Evolutionary conservation across 2,888 invertebrate species (phyloP).

Genomic region (Hydroisotoma schaefferi): DNA sequence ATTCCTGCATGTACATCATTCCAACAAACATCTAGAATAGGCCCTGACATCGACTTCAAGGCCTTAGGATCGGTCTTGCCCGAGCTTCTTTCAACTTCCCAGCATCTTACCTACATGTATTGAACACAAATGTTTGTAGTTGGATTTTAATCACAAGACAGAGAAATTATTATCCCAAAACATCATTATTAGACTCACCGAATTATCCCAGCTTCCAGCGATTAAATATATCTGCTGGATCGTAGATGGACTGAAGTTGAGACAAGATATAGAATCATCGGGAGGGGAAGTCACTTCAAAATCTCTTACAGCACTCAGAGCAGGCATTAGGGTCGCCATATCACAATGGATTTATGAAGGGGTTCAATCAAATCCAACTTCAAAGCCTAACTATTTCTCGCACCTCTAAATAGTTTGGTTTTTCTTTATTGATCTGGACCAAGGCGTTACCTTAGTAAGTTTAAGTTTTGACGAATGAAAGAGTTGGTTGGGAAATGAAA

Average conservation of each 20-base stretch:
- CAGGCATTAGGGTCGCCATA: slow-evolving; percentile 64
- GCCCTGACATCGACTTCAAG: slow-evolving; percentile 87
- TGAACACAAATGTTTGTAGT: too few relatives aligned
- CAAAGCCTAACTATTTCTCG: too few relatives aligned
- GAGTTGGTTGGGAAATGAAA: too few relatives aligned
- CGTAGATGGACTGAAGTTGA: slow-evolving; percentile 88
- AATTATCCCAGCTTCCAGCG: slow-evolving; percentile 92
- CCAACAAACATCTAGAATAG: slow-evolving; percentile 80
- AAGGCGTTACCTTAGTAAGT: too few relatives aligned
- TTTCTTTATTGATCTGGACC: too few relatives aligned
- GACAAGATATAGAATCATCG: slow-evolving; percentile 89
- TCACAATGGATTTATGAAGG: too few relatives aligned
- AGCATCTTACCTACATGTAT: slow-evolving; percentile 80
- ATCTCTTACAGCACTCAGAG: slow-evolving; percentile 76
- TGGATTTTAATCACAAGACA: background rate
- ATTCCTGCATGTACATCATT: slow-evolving; percentile 66
- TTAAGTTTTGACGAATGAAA: too few relatives aligned
- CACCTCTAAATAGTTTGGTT: too few relatives aligned
- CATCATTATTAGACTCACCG: slow-evolving; percentile 56
- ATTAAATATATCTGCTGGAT: slow-evolving; percentile 85
- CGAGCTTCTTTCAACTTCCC: slow-evolving; percentile 79
- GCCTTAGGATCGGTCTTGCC: slow-evolving; percentile 96
- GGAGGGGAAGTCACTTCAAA: slow-evolving; percentile 90
- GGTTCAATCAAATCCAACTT: too few relatives aligned
- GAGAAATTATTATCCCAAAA: background rate